A percentile compares a stretch with the other conserved stretches of the same genome.
Evolutionary conservation across 2,797 vertebrate species (phyloP).

Genomic region (Megaceryle alcyon): DNA sequence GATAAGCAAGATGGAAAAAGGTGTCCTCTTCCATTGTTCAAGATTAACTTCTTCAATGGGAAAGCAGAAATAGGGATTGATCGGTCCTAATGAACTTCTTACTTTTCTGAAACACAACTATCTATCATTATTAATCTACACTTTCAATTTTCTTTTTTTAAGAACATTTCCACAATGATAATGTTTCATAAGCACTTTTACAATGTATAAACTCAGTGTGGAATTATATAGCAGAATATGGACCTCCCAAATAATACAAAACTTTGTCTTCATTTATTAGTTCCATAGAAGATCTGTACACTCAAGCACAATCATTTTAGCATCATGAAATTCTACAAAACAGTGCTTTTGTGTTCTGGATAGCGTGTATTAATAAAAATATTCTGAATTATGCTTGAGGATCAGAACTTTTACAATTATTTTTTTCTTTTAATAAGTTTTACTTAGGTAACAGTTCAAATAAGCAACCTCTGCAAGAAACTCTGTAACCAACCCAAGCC

Average conservation of each 20-base stretch:
- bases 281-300: neutral
- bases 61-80: neutral
- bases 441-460: neutral
- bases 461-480: neutral
- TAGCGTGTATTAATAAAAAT: neutral
- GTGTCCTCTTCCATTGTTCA: neutral
- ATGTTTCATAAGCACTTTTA: neutral
- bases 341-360: neutral
- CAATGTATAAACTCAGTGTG: neutral
- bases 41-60: neutral
- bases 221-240: neutral
- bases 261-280: neutral
- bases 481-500: neutral
- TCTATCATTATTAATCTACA: neutral
- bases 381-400: neutral
- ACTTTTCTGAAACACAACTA: neutral
- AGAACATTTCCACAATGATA: neutral
- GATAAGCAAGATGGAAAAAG: neutral
- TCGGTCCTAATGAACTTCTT: neutral
- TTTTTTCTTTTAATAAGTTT: neutral
- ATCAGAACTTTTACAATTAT: neutral
- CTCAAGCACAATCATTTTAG: neutral
- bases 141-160: neutral
- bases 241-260: neutral
- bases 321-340: neutral